Percentiles rank a stretch among this genome's conserved stretches.
These are phyloP conservation scores for Danaus chrysippus DNA, from an alignment of 2,888 invertebrate species.

Conservation along the genomic window DNA sequence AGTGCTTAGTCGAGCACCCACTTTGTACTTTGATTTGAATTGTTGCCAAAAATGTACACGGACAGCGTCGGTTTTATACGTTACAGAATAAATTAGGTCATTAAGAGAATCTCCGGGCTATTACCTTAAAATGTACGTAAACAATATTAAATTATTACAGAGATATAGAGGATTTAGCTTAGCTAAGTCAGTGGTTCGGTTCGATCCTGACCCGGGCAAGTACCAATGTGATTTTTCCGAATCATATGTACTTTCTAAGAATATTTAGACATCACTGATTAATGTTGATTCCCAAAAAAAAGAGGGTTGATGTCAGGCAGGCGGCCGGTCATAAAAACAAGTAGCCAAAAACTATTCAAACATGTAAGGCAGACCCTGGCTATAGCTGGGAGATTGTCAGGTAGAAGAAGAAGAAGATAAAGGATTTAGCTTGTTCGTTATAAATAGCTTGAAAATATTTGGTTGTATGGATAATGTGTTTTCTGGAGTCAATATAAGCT, in stretches of 20 bases:
- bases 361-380: no score
- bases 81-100: conserved; percentile 39
- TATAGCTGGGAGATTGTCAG: no score
- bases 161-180: conserved; percentile 51
- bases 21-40: conserved; percentile 52
- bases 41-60: conserved; percentile 56
- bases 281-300: no score
- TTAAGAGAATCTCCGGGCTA: conserved; percentile 14
- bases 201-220: no score
- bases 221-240: no score
- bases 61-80: conserved; percentile 40
- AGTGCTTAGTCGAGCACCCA: conserved; percentile 35
- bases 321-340: no score
- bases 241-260: no score
- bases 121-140: conserved; percentile 11
- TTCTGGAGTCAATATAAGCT: conserved; percentile 33
- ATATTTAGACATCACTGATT: no score
- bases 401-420: no score
- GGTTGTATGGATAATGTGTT: conserved; percentile 15
- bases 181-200: no score
- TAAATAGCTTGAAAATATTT: conserved; percentile 39
- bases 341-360: no score
- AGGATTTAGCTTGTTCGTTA: conserved; percentile 47
- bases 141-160: conserved; percentile 26
- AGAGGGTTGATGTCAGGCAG: no score